phyloP scores from a whole-genome alignment of 2,113 vertebrate genomes.

The Myrmophylax atrothorax region DNA sequence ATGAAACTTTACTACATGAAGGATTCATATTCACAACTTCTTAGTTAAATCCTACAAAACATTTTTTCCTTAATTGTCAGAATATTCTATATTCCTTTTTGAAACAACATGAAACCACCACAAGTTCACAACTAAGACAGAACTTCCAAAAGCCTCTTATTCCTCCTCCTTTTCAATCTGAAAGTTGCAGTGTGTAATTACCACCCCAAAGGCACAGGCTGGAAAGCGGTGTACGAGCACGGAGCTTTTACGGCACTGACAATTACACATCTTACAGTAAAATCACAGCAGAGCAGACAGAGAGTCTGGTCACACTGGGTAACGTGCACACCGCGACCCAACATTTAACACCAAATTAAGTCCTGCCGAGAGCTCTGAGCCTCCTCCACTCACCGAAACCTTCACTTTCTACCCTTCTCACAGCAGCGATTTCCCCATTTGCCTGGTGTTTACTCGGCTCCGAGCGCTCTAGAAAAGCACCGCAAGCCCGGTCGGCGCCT shows the following conservation, averaged over 20 bases:
- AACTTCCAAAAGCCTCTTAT: neutral
- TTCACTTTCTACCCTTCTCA: neutral
- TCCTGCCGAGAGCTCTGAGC: accelerated
- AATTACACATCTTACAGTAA: neutral
- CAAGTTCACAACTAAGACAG: neutral
- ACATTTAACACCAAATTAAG: neutral
- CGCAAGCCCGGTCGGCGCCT: accelerated
- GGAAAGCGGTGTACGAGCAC: accelerated
- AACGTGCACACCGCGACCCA: accelerated
- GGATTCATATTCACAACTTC: neutral
- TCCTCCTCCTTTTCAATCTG: neutral
- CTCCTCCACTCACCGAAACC: neutral
- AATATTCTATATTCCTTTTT: neutral
- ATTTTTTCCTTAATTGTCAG: neutral
- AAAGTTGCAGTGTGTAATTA: neutral
- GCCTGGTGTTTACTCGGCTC: neutral
- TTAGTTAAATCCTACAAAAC: neutral
- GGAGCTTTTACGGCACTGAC: neutral
- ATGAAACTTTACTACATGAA: accelerated
- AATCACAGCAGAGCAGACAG: neutral
- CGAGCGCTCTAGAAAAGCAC: accelerated
- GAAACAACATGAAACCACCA: neutral
- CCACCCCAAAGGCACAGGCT: neutral
- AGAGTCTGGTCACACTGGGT: neutral
- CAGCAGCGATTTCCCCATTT: neutral